Evolutionary conservation across 2,888 invertebrate genomes (phyloP), one percentile per base, ranked within the genome.

Genomic region (Phalera bucephala): DNA sequence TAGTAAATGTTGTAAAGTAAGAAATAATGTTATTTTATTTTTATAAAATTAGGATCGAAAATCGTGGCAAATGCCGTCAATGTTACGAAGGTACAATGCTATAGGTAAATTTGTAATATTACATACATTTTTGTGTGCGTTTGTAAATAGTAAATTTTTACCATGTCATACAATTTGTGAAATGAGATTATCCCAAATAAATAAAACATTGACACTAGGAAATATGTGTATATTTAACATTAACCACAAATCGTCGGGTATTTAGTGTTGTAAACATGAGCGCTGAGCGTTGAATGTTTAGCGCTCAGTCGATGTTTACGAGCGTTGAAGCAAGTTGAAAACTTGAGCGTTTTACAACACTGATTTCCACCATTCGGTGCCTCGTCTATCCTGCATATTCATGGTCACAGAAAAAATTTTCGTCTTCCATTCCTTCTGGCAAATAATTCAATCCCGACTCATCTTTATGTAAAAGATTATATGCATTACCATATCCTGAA

Each of bases 401-500:
- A 36, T 64, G 42, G 30, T 56, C 58, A n/a, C 41, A 19, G 40
- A 94, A 94, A 68, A 93, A 94, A 62, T 92, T 77, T 0, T 91
- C 69, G 64, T 91, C 58, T 67, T 93, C 92, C 64, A 94, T 74
- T 45, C 92, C 94, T 54, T 93, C 91, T 4, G 95, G 95, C 92
- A 95, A 91, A 64, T 93, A 95, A 21, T 75, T 81, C 9, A 93
- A 71, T 31, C 91, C 91, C 3, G 92, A 92, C 28, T 86, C 79
- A 17, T 91, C 87, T 57, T 91, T 91, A 38, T 92, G 86, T 21
- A 66, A 59, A 54, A 85, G 78, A 61, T 93, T 93, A 56, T 93
- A 93, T 7, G 91, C 92, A 64, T 86, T 88, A 10, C 92, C 93
- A 66, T 93, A 94, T 32, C 93, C 94, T 94, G 70, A 42, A 76